Percentiles rank a stretch among this genome's conserved stretches.
phyloP scores from a whole-genome alignment of 2,797 vertebrate genomes.

The Thripadectes ignobilis region DNA sequence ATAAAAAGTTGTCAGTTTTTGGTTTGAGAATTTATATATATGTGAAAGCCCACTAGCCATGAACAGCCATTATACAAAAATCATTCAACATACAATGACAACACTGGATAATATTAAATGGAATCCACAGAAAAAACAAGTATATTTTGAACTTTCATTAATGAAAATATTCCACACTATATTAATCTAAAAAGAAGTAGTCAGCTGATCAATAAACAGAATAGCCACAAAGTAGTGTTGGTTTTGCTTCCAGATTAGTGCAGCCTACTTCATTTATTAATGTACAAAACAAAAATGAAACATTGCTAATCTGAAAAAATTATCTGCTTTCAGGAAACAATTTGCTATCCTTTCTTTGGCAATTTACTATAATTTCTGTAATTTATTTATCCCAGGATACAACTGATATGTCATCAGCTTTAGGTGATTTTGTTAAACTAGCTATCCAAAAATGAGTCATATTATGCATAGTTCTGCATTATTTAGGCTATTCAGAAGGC shows the following conservation, averaged over 20 bases:
- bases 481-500: neutral
- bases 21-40: neutral
- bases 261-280: neutral
- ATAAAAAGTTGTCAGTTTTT: neutral
- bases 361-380: neutral
- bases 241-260: neutral
- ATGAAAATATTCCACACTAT: neutral
- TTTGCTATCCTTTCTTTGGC: neutral
- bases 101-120: neutral
- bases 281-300: neutral
- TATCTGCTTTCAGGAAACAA: neutral
- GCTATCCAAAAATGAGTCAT: neutral
- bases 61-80: neutral
- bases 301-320: neutral
- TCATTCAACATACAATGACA: neutral
- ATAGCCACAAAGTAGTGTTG: neutral
- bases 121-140: neutral
- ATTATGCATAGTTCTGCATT: neutral
- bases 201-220: neutral
- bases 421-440: neutral
- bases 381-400: neutral
- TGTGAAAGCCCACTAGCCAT: neutral
- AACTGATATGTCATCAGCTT: neutral
- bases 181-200: neutral
- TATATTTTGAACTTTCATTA: neutral